These are phyloP conservation scores for Macrostomum lignano DNA, from an alignment of 1,140 invertebrate species.

Conservation along the genomic window DNA sequence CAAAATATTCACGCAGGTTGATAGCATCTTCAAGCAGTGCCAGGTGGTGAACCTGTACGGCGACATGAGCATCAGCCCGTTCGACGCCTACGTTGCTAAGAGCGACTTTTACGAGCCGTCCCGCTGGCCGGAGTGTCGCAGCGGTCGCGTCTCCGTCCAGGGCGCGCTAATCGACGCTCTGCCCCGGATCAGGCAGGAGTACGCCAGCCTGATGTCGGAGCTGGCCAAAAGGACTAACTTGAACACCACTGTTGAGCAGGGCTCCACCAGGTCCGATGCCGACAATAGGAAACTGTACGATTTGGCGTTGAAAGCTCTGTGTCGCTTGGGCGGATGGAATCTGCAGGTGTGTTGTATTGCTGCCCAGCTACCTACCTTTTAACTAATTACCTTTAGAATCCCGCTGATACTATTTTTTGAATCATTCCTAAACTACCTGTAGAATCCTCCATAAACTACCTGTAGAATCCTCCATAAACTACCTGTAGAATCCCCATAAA, in stretches of 20 bases:
- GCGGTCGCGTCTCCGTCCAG: constrained; percentile 38
- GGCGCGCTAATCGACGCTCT: not conserved
- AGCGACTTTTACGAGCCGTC: constrained; percentile 68
- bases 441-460: too few relatives aligned
- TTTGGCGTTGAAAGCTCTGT: constrained; percentile 59
- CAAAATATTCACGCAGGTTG: constrained; percentile 49
- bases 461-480: too few relatives aligned
- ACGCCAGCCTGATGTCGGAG: not conserved
- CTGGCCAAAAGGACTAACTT: constrained; percentile 31
- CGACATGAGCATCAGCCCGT: constrained; percentile 96
- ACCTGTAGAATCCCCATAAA: too few relatives aligned
- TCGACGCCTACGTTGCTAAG: constrained; percentile 83
- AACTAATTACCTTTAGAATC: too few relatives aligned
- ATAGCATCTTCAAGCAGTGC: not conserved
- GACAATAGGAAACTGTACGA: constrained; percentile 77
- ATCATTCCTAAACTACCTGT: too few relatives aligned
- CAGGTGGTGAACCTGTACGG: constrained; percentile 94
- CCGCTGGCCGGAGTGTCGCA: constrained; percentile 54
- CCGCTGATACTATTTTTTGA: too few relatives aligned
- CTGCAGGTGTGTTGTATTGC: constrained; percentile 66
- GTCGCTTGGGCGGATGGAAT: constrained; percentile 79
- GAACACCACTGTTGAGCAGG: not conserved
- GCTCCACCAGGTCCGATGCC: constrained; percentile 37
- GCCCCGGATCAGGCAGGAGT: not conserved
- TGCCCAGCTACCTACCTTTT: too few relatives aligned